Conservation (phyloP, 2,113 vertebrate species). For the Leuciscus idus region DNA sequence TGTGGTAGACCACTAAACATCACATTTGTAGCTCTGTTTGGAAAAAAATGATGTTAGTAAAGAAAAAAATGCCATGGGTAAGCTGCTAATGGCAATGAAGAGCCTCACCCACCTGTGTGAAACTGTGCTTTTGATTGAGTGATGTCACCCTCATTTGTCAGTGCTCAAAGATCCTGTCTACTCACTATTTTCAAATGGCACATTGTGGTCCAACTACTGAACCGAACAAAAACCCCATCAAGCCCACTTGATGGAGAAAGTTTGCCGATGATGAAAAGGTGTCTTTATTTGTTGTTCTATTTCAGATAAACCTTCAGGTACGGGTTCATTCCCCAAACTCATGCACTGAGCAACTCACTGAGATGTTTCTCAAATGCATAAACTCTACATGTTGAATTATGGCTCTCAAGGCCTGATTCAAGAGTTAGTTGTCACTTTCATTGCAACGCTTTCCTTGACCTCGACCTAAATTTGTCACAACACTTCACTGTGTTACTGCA, state of each 20-base stretch:
- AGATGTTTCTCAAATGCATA: conserved; percentile 34
- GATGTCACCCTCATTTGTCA: conserved; percentile 54
- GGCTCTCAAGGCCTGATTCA: not conserved
- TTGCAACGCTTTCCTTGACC: conserved; percentile 59
- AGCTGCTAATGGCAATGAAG: conserved; percentile 41
- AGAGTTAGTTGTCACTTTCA: conserved; percentile 60
- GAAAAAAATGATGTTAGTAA: conserved; percentile 26
- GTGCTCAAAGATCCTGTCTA: conserved; percentile 54
- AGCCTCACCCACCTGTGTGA: conserved; percentile 47
- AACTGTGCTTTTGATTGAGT: conserved; percentile 56
- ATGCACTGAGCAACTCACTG: conserved; percentile 36
- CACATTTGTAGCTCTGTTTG: conserved; percentile 45
- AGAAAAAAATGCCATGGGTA: conserved; percentile 24
- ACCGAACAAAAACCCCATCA: conserved; percentile 33
- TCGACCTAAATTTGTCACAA: conserved; percentile 1
- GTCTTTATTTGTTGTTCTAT: conserved; percentile 32
- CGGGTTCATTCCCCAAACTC: conserved; percentile 55
- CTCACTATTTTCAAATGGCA: conserved; percentile 60
- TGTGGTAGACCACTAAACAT: conserved; percentile 36
- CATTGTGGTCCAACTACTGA: conserved; percentile 38
- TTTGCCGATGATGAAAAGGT: conserved; percentile 9
- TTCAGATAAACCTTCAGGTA: conserved; percentile 52
- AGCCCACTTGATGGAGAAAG: conserved; percentile 38
- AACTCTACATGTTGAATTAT: conserved; percentile 9
- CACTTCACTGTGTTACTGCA: conserved; percentile 34